These are phyloP conservation scores for Dasypogon diadema DNA, from an alignment of 2,888 invertebrate genomes.

Conservation along the genomic window DNA sequence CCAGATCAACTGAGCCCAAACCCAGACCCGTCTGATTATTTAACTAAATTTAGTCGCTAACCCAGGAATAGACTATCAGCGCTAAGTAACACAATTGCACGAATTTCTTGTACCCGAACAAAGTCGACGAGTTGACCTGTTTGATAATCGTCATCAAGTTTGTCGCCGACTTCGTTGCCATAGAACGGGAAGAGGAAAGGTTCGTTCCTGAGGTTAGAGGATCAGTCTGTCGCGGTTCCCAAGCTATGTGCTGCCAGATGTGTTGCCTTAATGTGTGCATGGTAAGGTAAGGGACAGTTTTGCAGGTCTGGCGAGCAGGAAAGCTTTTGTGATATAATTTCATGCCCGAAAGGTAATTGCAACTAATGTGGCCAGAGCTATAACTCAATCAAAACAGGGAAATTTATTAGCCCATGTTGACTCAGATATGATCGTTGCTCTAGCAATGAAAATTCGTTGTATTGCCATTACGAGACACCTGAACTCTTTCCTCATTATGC, in stretches of 20 bases:
- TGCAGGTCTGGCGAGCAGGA: not conserved
- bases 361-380: constrained; percentile 22
- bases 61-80: not conserved
- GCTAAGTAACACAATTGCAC: not conserved
- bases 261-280: not conserved
- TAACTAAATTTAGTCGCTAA: not conserved
- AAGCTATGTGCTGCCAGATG: not conserved
- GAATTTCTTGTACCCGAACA: not conserved
- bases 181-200: not conserved
- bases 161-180: not conserved
- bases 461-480: not conserved
- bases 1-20: not conserved
- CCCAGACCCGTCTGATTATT: constrained; percentile 1
- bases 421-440: not conserved
- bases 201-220: not conserved
- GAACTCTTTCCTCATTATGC: not conserved
- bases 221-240: too few species aligned
- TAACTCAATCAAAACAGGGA: constrained; percentile 41
- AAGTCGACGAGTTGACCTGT: constrained; percentile 1
- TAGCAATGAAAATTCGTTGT: not conserved
- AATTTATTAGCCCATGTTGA: constrained; percentile 23
- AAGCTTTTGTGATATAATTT: constrained; percentile 32
- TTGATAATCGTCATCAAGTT: constrained; percentile 1
- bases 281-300: not conserved
- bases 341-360: constrained; percentile 18